These are phyloP conservation scores for Axinella damicornis DNA, from an alignment of 37 sponge, comb jelly and placozoan genomes.

Conservation along the genomic window DNA sequence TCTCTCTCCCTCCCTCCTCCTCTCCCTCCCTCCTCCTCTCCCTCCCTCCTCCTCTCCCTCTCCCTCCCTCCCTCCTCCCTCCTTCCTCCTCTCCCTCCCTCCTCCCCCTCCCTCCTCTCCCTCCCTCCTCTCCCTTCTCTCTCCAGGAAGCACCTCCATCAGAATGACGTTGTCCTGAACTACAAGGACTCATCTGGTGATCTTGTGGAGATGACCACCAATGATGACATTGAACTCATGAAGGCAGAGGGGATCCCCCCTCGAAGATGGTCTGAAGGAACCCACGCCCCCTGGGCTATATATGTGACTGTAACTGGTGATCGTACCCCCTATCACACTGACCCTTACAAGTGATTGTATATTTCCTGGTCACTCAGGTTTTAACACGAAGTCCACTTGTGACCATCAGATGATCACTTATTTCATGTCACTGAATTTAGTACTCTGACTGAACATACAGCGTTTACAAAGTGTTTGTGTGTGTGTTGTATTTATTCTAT, in stretches of 20 bases:
- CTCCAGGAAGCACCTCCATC: slow-evolving; percentile 58
- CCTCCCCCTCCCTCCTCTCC: slow-evolving; percentile 16
- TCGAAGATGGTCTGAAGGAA: background rate
- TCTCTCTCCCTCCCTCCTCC: too few relatives aligned
- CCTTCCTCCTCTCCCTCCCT: background rate
- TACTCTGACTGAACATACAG: too few relatives aligned
- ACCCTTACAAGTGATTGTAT: slow-evolving; percentile 33
- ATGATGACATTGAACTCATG: slow-evolving; percentile 76
- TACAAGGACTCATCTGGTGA: slow-evolving; percentile 88
- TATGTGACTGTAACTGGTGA: slow-evolving; percentile 79
- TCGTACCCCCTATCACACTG: slow-evolving; percentile 75
- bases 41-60: too few relatives aligned
- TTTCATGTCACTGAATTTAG: too few relatives aligned
- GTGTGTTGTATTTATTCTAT: too few relatives aligned
- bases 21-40: too few relatives aligned
- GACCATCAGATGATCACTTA: too few relatives aligned
- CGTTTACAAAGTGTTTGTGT: too few relatives aligned
- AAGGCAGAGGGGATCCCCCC: slow-evolving; percentile 17
- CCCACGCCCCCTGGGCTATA: slow-evolving; percentile 75
- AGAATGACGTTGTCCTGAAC: slow-evolving; percentile 67
- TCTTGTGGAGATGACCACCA: slow-evolving; percentile 74
- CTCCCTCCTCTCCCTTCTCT: background rate
- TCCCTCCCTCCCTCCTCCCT: too few relatives aligned
- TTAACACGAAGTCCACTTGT: too few relatives aligned
- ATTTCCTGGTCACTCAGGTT: too few relatives aligned